Evolutionary conservation across 1,140 invertebrate genomes (phyloP).

Genomic region (Cecropterus lyciades): DNA sequence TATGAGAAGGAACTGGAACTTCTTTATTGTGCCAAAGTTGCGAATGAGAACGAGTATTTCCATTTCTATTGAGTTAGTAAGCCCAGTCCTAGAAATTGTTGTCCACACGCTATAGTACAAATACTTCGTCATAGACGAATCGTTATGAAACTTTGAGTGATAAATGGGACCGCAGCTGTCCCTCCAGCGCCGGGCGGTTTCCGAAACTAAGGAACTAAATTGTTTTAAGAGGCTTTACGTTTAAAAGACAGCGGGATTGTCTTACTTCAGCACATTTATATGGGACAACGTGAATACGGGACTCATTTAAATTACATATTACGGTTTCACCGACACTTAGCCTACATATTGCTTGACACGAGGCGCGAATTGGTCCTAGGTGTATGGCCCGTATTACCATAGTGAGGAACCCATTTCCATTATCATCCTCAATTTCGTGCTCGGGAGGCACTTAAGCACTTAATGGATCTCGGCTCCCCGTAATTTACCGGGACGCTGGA

Average conservation of each 20-base stretch:
- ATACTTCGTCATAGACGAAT: background rate
- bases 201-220: constrained; percentile 26
- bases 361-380: constrained; percentile 59
- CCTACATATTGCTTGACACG: constrained; percentile 59
- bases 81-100: background rate
- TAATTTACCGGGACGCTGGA: constrained; percentile 76
- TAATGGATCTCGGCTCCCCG: constrained; percentile 74
- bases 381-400: constrained; percentile 75
- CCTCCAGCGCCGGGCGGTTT: constrained; percentile 7
- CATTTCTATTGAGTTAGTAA: background rate
- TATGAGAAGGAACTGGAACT: constrained; percentile 51
- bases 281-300: constrained; percentile 41
- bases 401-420: constrained; percentile 78
- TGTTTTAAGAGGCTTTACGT: constrained; percentile 16
- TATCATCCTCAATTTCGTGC: constrained; percentile 79
- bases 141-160: background rate
- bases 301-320: constrained; percentile 51
- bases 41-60: background rate
- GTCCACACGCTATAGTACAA: background rate
- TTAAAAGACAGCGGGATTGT: constrained; percentile 10
- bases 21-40: background rate
- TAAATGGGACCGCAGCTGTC: constrained; percentile 40
- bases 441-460: constrained; percentile 77
- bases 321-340: constrained; percentile 40
- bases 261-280: constrained; percentile 20